Evolutionary conservation across 2,113 vertebrate species (phyloP), one percentile per base, ranked within the genome.

Genomic region (Hippocampus abdominalis): DNA sequence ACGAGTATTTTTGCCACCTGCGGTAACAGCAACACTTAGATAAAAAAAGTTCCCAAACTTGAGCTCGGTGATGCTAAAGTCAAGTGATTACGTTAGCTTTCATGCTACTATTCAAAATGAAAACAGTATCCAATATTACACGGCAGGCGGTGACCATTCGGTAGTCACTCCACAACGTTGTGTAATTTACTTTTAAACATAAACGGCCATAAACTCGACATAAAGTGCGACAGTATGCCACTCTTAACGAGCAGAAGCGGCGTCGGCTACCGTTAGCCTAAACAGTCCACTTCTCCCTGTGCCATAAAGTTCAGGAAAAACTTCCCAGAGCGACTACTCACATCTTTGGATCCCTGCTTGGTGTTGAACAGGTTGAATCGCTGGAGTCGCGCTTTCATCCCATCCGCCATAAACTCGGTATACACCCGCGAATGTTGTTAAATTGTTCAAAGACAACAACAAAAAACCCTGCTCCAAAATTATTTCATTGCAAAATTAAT

Each of bases 331-430:
- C 36, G 67, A n/a, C 20, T 4, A 91, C 89, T 91, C 59, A 91
- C 89, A 86, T 90, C 79, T 86, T 81, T 90, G 23, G 42, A 29
- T 25, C 86, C 82, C 36, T 79, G 84, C 57, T 83, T 89, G 46
- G 2, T 12, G 83, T 78, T 87, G 81, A 91, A 91, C 70, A 90
- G 64, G 76, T 82, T 88, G 75, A 91, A 68, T 39, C 85, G 78
- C 77, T 91, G 88, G 48, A 91, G 74, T 76, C 89, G 77, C 16
- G 89, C 88, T 89, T 84, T 90, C 87, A 91, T 91, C 80, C 88
- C 89, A 91, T 91, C 70, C 69, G 85, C 87, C 87, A 89, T 90
- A 74, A 82, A 89, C n/a, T 61, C 74, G 2, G 67, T 73, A 56
- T 23, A 69, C 61, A 9, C 57, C 57, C 4, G 48, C 21, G 29